Percentiles rank a stretch among this genome's conserved stretches.
Evolutionary conservation across 2,113 vertebrate genomes (phyloP).

Genomic region (Sterna hirundo): DNA sequence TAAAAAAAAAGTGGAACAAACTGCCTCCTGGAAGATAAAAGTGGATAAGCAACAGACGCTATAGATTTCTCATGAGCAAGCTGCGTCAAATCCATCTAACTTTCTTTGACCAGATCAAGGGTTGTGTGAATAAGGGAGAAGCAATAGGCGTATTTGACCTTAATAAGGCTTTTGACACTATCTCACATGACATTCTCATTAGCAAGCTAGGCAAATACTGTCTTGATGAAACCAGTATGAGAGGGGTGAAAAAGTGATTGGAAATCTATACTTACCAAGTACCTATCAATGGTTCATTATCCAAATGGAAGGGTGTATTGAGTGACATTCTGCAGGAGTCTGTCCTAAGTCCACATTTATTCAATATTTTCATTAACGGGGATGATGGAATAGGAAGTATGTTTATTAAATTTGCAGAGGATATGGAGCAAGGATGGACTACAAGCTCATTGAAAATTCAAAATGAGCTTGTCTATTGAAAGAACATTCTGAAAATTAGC

Average conservation of each 20-base stretch:
- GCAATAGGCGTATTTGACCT: conserved; percentile 1
- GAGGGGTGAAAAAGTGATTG: conserved; percentile 30
- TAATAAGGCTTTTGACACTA: conserved; percentile 10
- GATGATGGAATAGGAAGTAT: conserved; percentile 50
- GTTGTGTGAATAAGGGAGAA: not conserved
- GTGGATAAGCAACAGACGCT: not conserved
- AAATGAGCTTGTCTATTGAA: conserved; percentile 18
- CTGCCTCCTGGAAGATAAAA: not conserved
- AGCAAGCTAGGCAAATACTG: not conserved
- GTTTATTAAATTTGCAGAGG: conserved; percentile 64
- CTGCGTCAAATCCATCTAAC: not conserved
- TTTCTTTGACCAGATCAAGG: not conserved
- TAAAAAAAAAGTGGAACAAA: not conserved
- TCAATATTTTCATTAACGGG: conserved; percentile 58
- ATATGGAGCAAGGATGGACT: conserved; percentile 31
- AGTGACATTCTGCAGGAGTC: conserved; percentile 60
- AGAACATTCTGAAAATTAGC: not conserved
- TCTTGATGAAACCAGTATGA: not conserved
- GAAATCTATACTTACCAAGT: conserved; percentile 51
- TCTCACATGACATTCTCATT: conserved; percentile 2
- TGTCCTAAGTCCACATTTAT: conserved; percentile 46
- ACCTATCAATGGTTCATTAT: conserved; percentile 50
- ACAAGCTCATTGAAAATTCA: conserved; percentile 16
- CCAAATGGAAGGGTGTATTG: conserved; percentile 55
- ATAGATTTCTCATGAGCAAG: not conserved